phyloP scores from a whole-genome alignment of 64 coral and sea anemone species.

The Cladopsammia gracilis region DNA sequence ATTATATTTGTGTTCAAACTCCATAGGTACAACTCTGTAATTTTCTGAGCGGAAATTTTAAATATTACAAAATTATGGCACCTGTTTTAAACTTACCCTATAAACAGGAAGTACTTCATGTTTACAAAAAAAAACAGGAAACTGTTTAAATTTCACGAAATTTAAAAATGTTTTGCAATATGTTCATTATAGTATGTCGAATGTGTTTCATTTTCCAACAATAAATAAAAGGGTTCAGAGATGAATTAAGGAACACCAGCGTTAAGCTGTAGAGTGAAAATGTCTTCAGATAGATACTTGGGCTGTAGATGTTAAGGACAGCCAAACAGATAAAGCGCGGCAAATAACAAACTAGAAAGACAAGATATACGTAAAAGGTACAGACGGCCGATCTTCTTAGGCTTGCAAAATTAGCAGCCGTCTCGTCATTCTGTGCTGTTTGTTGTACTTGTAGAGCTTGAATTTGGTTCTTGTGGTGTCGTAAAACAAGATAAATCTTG shows the following conservation, averaged over 20 bases:
- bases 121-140: too few relatives aligned
- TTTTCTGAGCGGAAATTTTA: too few relatives aligned
- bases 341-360: conserved; percentile 8
- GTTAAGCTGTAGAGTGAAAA: not conserved
- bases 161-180: too few relatives aligned
- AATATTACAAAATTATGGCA: too few relatives aligned
- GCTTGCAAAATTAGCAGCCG: not conserved
- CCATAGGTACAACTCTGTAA: too few relatives aligned
- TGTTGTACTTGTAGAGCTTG: not conserved
- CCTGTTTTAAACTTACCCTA: too few relatives aligned
- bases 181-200: too few relatives aligned
- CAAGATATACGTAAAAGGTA: conserved; percentile 21
- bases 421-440: not conserved
- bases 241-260: conserved; percentile 5
- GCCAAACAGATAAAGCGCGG: not conserved
- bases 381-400: not conserved
- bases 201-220: not conserved
- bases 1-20: too few relatives aligned
- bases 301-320: not conserved
- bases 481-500: not conserved
- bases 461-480: not conserved
- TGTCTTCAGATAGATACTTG: not conserved
- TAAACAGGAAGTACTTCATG: too few relatives aligned
- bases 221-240: conserved; percentile 13
- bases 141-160: too few relatives aligned